These are phyloP conservation scores for Amiota minor DNA, from an alignment of 2,888 invertebrate genomes.

Conservation along the genomic window DNA sequence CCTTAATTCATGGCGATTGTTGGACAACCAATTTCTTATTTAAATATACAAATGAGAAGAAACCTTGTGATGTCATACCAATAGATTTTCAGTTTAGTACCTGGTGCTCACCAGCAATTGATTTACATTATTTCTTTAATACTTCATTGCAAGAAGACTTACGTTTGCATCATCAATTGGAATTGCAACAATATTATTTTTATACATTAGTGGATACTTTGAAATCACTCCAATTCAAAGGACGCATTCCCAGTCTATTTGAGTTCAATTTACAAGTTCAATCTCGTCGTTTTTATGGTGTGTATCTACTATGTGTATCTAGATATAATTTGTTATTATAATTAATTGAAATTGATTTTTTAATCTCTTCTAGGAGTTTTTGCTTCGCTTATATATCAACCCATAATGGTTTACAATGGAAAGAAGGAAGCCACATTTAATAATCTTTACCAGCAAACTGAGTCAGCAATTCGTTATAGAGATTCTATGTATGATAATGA, in stretches of 20 bases:
- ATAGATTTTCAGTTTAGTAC: conserved; percentile 66
- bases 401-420: conserved; percentile 25
- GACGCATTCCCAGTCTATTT: conserved; percentile 53
- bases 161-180: conserved; percentile 48
- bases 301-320: background rate
- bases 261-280: conserved; percentile 52
- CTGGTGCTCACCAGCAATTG: conserved; percentile 60
- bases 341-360: background rate
- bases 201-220: conserved; percentile 47
- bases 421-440: background rate
- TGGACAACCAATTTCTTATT: conserved; percentile 68
- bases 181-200: conserved; percentile 63
- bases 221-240: conserved; percentile 41
- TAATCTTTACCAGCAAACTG: conserved; percentile 1
- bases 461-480: conserved; percentile 1
- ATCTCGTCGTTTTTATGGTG: conserved; percentile 47
- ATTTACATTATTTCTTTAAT: conserved; percentile 65
- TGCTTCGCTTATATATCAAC: conserved; percentile 15
- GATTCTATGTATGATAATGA: conserved; percentile 2
- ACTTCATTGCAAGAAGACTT: conserved; percentile 59
- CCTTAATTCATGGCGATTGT: conserved; percentile 63
- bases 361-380: background rate
- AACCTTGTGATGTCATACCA: conserved; percentile 52
- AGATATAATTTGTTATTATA: background rate
- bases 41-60: conserved; percentile 46